Conservation (phyloP, 2,113 vertebrate genomes). For the Papio anubis region DNA sequence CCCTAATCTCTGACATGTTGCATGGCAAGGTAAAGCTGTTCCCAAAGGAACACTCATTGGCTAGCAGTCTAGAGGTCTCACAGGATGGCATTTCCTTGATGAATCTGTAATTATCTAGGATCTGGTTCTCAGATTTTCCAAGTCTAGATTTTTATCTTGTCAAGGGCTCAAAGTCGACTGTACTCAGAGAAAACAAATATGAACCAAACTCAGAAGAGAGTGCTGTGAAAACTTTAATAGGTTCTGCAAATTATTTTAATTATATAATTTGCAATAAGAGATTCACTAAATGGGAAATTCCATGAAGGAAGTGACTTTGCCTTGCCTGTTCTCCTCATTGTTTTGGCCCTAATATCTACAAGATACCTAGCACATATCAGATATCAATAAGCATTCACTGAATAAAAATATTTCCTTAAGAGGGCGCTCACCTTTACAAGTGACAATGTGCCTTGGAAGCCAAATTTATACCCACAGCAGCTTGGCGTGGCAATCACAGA, state of each 20-base stretch:
- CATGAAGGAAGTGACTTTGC: background rate
- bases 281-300: background rate
- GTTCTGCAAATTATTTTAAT: background rate
- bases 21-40: background rate
- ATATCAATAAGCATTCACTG: background rate
- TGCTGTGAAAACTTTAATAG: background rate
- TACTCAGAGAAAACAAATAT: background rate
- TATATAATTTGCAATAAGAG: background rate
- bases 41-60: background rate
- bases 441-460: background rate
- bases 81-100: background rate
- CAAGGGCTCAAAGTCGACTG: background rate
- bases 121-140: background rate
- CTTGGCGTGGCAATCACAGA: background rate
- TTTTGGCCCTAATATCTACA: background rate
- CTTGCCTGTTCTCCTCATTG: background rate
- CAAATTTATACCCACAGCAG: constrained; percentile 35
- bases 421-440: background rate
- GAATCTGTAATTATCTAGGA: background rate
- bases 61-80: background rate
- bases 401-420: background rate
- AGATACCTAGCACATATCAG: background rate
- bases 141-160: constrained; percentile 8
- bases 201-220: background rate
- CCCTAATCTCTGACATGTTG: background rate